Percentiles rank a stretch among this genome's conserved stretches.
Evolutionary conservation across 2,113 vertebrate genomes (phyloP).

Genomic region (Sphaerodactylus townsendi): DNA sequence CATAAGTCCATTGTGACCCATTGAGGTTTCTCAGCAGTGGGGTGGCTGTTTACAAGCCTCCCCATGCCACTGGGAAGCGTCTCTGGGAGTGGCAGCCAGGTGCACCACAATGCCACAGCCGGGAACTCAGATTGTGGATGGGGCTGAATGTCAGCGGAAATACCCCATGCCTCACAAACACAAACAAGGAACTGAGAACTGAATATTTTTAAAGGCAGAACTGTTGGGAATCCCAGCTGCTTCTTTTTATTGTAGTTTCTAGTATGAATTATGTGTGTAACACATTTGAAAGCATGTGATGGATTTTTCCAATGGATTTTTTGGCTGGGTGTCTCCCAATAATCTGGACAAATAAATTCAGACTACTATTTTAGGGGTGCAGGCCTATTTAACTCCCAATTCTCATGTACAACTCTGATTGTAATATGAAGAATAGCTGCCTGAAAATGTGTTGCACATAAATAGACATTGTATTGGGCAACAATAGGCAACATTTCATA

Average conservation of each 20-base stretch:
- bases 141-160: neutral
- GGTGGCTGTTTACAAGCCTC: no score
- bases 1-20: no score
- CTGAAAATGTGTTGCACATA: no score
- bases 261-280: neutral
- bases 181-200: neutral
- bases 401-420: neutral
- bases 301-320: neutral
- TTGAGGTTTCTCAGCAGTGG: no score
- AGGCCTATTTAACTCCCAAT: neutral
- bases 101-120: no score
- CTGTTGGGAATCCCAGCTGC: neutral
- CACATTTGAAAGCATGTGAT: neutral
- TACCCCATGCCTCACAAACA: neutral
- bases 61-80: no score
- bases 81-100: no score
- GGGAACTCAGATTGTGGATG: no score
- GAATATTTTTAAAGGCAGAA: neutral
- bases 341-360: neutral
- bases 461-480: no score
- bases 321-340: neutral
- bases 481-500: no score
- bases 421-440: neutral
- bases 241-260: neutral
- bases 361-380: neutral